Base-by-base conservation (phyloP, 2,888 invertebrate species). In the Rhaphigaster nebulosa region DNA sequence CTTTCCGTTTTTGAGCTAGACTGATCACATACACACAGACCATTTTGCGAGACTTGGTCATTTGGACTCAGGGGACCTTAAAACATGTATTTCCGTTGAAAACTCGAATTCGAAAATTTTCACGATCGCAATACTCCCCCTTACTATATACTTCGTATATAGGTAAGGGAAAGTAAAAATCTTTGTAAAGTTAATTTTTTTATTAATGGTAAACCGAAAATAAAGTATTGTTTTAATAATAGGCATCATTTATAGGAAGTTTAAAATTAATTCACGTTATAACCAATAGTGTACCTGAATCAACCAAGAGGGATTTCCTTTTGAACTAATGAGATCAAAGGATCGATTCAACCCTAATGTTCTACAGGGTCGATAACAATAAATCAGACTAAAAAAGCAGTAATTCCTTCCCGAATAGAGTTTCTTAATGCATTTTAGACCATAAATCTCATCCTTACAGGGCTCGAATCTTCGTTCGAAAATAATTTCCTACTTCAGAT, bases 401-500 rank as follows among this genome's bases (percentile, higher is more conserved):
- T 76, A 38, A 76, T 76, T 76, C 70, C 70, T 76, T 76, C 38
- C 70, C 34, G 1, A 76, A 76, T 76, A 76, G 70, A 76, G 70
- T 34, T 76, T 76, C 70, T 76, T 76, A 76, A 76, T 76, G 70
- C 38, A 76, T 76, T 76, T 76, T 76, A 38, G 70, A 76, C 70
- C 15, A 76, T 76, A 76, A 76, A 76, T 76, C 70, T 76, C 70
- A 76, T 38, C 70, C 70, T 76, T 76, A 38, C 70, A 76, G 38
- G n/a, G 34, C 34, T 38, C 70, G 8, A 38, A 76, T 38, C 70
- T 38, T 76, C 38, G 15, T 76, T 76, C 70, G 70, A 38, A 76
- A 76, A 76, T 76, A 76, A 76, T 76, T 76, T 76, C 70, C 34
- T 76, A 76, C 70, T 38, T 38, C 20, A 38, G 70, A 76, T 76